These are phyloP conservation scores for Andrena praecox DNA, from an alignment of 2,888 invertebrate genomes.

Conservation along the genomic window DNA sequence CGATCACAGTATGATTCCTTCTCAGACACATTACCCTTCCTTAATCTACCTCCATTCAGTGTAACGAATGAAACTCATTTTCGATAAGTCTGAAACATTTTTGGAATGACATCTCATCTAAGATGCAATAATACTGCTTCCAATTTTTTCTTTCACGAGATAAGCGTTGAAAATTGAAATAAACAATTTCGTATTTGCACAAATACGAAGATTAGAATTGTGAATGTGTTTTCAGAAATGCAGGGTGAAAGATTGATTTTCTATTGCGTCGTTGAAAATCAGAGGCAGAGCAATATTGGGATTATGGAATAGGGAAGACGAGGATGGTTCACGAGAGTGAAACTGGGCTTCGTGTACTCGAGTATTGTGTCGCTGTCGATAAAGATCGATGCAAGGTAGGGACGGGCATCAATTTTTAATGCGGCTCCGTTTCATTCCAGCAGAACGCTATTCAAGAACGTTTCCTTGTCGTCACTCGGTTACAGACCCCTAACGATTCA, in stretches of 20 bases:
- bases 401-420: constrained; percentile 31
- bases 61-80: not conserved
- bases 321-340: not conserved
- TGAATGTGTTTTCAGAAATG: no score
- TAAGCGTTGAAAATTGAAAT: not conserved
- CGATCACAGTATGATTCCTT: not conserved
- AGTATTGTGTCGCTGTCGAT: not conserved
- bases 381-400: constrained; percentile 24
- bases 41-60: not conserved
- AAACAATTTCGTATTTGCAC: not conserved
- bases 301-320: not conserved
- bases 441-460: not conserved
- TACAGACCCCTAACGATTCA: not conserved
- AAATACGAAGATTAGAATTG: no score
- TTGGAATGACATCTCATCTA: no score
- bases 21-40: not conserved
- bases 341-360: not conserved
- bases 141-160: not conserved
- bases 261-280: no score
- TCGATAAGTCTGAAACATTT: no score
- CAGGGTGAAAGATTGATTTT: no score
- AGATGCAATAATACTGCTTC: no score
- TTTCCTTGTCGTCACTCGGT: not conserved
- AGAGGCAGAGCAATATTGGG: not conserved
- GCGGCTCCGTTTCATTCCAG: not conserved